Base-by-base conservation (phyloP, 1,140 invertebrate species). In the Zophobas atratus region DNA sequence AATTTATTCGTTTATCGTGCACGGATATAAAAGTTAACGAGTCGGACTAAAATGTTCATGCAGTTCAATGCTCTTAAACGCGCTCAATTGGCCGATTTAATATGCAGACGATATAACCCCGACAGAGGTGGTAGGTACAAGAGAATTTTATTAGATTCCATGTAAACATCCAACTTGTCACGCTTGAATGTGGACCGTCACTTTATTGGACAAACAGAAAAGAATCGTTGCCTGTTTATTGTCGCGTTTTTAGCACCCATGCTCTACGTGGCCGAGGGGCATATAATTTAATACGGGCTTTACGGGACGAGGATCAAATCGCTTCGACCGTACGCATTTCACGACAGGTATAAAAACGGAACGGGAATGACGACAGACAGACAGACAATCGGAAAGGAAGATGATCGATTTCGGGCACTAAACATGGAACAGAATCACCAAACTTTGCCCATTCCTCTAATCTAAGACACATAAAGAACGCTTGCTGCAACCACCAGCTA, bases 21-120 rank as follows among this genome's bases (percentile, higher is more conserved):
- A 74, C 55, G 71, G 46, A 56, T 43, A 74, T 74, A 74, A 74
- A 74, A 74, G 71, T 74, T 74, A 74, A 74, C 71, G 71, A 74
- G 71, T 56, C 71, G 71, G 41, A 56, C 71, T 74, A 57, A 74
- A 74, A 74, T 74, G 71, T 74, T 74, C 71, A 74, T 74, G 51
- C 71, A 74, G 71, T 74, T 74, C 71, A 74, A 74, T 74, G 71
- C 51, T 74, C 51, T 74, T 56, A 74, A 74, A 74, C 71, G 71
- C 55, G 71, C 55, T 74, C 71, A 74, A 74, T 74, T 74, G 71
- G 51, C 71, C 71, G 71, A 73, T 73, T 73, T 73, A 73, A 73
- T 73, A 53, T 73, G 71, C 71, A 74, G 39, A 67, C 60, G 38
- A 48, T 67, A 46, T 63, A 63, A 63, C 60, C 39, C 38, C 20